Evolutionary conservation across 2,888 invertebrate species (phyloP).

Genomic region (Drosophila pegasa): DNA sequence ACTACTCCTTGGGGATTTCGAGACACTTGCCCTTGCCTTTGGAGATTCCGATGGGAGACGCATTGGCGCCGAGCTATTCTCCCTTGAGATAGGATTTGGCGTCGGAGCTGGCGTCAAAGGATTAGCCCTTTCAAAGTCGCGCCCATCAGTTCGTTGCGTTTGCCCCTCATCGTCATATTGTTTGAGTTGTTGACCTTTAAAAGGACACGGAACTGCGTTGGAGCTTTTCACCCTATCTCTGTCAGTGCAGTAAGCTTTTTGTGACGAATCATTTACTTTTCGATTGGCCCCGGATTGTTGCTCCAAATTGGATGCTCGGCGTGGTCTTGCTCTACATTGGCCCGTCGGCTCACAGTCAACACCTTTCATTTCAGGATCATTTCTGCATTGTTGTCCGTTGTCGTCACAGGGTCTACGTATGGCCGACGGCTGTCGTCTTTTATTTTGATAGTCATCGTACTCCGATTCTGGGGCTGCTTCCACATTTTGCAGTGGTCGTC

Average conservation of each 20-base stretch:
- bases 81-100: too few species aligned
- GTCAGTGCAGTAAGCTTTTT: not conserved
- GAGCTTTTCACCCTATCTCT: not conserved
- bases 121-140: not conserved
- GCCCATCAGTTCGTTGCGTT: not conserved
- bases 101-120: too few species aligned
- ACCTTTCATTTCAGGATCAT: conserved; percentile 1
- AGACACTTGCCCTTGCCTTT: not conserved
- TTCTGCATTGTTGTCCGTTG: not conserved
- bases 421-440: too few species aligned
- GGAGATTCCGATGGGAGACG: not conserved
- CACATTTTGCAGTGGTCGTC: not conserved
- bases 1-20: not conserved
- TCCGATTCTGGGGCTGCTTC: not conserved
- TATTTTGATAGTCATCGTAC: not conserved
- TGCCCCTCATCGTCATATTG: not conserved
- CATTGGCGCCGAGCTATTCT: not conserved
- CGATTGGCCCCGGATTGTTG: not conserved
- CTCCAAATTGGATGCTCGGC: not conserved
- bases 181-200: not conserved
- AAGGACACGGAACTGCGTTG: not conserved
- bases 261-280: too few species aligned
- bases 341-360: not conserved
- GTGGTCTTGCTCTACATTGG: not conserved
- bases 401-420: not conserved